Conservation (phyloP, 2,888 invertebrate species). For the Caenorhabditis auriculariae region DNA sequence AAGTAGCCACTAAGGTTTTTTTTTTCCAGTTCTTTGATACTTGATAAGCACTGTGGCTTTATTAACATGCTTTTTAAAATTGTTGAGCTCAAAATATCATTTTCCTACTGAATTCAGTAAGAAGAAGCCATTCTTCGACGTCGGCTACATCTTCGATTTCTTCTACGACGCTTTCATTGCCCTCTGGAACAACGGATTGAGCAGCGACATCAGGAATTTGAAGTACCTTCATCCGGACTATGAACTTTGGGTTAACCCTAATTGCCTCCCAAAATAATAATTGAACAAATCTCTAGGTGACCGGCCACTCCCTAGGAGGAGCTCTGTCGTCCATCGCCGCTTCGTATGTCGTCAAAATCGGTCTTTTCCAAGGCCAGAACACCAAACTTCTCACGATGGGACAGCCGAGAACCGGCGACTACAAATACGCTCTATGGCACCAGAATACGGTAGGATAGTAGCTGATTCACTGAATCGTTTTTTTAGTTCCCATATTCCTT, state of each 20-base stretch:
- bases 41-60: too few relatives aligned
- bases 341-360: constrained; percentile 5
- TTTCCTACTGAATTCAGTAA: too few relatives aligned
- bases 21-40: too few relatives aligned
- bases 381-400: constrained; percentile 8
- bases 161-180: constrained; percentile 8
- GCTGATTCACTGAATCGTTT: too few relatives aligned
- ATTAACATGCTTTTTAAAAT: too few relatives aligned
- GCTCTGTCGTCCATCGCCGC: constrained; percentile 7
- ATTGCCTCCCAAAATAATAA: background rate
- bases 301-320: constrained; percentile 9
- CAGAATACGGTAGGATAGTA: constrained; percentile 17
- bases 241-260: constrained; percentile 1
- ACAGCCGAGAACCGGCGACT: constrained; percentile 13
- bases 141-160: constrained; percentile 4
- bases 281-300: constrained; percentile 1
- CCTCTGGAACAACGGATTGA: constrained; percentile 7
- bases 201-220: constrained; percentile 1
- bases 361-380: background rate
- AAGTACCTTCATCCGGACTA: constrained; percentile 6
- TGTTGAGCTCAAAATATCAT: too few relatives aligned
- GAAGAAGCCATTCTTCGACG: constrained; percentile 11
- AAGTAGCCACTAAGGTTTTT: too few relatives aligned
- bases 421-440: constrained; percentile 6
- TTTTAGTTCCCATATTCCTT: constrained; percentile 34